Percentiles rank a stretch among this genome's conserved stretches.
Conservation (phyloP, 2,113 vertebrate genomes). For the Hemicordylus capensis region DNA sequence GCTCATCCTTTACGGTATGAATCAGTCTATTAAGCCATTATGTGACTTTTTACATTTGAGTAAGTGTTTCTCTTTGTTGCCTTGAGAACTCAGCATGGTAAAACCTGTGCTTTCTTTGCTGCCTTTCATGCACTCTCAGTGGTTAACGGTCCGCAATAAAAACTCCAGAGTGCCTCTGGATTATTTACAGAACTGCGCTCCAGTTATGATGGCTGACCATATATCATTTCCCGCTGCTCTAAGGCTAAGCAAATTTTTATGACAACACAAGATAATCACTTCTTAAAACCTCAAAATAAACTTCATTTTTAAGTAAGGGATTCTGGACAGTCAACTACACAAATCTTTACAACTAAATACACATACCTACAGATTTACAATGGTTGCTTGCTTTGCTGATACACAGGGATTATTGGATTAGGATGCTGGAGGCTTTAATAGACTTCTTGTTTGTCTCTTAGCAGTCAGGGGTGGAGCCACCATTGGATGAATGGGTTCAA, state of each 20-base stretch:
- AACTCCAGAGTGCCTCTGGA: slow-evolving; percentile 5
- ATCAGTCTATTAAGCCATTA: background rate
- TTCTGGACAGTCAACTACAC: slow-evolving; percentile 17
- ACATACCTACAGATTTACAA: slow-evolving; percentile 19
- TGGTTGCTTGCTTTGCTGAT: slow-evolving; percentile 17
- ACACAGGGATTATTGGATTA: slow-evolving; percentile 27
- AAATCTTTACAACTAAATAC: background rate
- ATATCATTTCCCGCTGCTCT: background rate
- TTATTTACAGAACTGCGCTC: slow-evolving; percentile 27
- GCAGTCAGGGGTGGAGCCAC: background rate
- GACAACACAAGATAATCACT: slow-evolving; percentile 26
- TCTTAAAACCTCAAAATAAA: slow-evolving; percentile 42
- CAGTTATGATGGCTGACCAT: slow-evolving; percentile 28
- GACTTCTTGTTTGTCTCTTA: background rate
- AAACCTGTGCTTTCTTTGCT: background rate
- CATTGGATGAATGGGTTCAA: too few species aligned
- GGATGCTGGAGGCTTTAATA: background rate
- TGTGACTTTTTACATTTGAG: background rate
- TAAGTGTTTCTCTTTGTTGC: slow-evolving; percentile 11
- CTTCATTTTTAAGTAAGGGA: slow-evolving; percentile 43
- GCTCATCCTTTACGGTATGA: background rate
- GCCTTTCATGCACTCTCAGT: background rate
- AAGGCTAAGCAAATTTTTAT: slow-evolving; percentile 32
- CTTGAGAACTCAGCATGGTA: background rate
- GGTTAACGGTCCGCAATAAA: background rate